These are phyloP conservation scores for Dipodomys merriami DNA, from an alignment of 2,113 vertebrate species.

Conservation along the genomic window DNA sequence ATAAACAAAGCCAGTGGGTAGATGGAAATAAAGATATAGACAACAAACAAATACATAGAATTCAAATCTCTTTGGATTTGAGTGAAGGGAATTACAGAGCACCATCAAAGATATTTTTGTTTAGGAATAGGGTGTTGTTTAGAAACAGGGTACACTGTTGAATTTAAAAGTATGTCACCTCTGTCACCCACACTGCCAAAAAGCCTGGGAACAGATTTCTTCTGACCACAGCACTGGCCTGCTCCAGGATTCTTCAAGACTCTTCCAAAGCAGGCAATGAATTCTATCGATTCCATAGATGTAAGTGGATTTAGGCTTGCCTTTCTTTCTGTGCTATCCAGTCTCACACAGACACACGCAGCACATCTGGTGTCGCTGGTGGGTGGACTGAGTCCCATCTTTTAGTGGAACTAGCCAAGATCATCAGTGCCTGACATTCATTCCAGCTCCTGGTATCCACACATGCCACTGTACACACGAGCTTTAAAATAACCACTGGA, in stretches of 20 bases:
- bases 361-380: not conserved
- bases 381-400: not conserved
- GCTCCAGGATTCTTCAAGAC: not conserved
- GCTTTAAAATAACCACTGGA: conserved; percentile 60
- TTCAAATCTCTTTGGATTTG: conserved; percentile 4
- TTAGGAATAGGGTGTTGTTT: not conserved
- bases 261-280: not conserved
- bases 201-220: not conserved
- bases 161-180: not conserved
- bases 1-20: not conserved
- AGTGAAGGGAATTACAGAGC: not conserved
- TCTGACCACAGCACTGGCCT: not conserved
- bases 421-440: not conserved
- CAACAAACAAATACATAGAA: not conserved
- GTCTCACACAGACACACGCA: not conserved
- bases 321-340: not conserved
- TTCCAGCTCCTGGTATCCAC: not conserved
- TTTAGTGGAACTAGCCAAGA: not conserved
- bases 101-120: not conserved
- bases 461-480: not conserved
- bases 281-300: not conserved
- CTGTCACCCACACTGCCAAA: not conserved
- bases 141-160: too few relatives aligned
- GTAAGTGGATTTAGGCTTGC: not conserved
- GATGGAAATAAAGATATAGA: conserved; percentile 36